Conservation (phyloP, 2,797 vertebrate genomes). For the Microcaecilia unicolor region DNA sequence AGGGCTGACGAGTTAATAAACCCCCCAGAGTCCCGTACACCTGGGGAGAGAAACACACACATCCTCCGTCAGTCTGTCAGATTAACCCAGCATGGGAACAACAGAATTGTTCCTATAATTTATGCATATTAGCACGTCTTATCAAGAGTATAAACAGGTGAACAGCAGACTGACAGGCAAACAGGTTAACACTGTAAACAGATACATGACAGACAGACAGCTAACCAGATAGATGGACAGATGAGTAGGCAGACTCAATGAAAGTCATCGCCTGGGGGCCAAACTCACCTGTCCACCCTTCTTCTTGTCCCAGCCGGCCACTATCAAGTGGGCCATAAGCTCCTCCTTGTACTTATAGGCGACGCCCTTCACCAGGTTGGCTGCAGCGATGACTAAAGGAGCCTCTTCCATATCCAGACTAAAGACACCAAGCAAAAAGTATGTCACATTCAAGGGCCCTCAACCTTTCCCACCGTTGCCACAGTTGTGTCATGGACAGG, state of each 20-base stretch:
- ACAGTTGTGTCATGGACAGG: no score
- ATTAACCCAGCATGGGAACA: no score
- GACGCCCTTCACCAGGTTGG: constrained; percentile 60
- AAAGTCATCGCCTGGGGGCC: background rate
- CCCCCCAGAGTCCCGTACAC: constrained; percentile 72
- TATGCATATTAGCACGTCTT: no score
- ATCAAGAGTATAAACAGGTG: no score
- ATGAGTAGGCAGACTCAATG: no score
- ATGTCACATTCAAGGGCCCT: no score
- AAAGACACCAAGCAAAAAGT: background rate
- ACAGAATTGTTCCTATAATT: no score
- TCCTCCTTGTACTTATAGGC: constrained; percentile 72
- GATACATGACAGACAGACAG: no score
- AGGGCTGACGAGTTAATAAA: constrained; percentile 66
- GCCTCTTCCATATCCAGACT: constrained; percentile 67
- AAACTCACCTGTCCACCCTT: constrained; percentile 65
- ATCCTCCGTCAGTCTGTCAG: background rate
- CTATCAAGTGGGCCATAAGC: constrained; percentile 68
- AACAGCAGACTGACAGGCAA: no score
- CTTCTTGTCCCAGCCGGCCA: constrained; percentile 74
- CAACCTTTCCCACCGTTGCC: no score
- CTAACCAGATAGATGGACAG: no score
- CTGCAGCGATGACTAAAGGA: constrained; percentile 68
- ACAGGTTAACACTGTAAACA: no score
- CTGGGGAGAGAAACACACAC: constrained; percentile 28